Base-by-base conservation (phyloP, 2,888 invertebrate species). In the Eucera pruinosa region DNA sequence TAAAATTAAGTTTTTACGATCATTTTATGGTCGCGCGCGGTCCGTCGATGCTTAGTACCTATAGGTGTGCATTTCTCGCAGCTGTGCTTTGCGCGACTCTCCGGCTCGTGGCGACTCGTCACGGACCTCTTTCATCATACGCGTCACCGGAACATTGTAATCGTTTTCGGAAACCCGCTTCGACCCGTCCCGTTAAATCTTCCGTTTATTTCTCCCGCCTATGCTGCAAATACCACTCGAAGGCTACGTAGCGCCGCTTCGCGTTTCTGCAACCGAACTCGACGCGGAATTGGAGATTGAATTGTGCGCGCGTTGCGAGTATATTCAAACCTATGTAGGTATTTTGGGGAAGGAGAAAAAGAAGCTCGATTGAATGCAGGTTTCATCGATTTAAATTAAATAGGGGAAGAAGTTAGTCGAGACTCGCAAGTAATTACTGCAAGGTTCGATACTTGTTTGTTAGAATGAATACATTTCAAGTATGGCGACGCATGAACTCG, bases 1-100 rank as follows among this genome's bases (percentile, higher is more conserved):
- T 92, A 92, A 92, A 92, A 92, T 92, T 92, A 92, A 92, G 89
- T 92, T 92, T 92, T 92, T 92, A 92, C 91, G 92, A 91, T 90
- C 90, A 88, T 91, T 92, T 92, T 92, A 92, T 92, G 92, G 91
- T 90, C 89, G 90, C 89, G 88, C 88, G 87, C 90, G 89, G 89
- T 87, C 86, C 89, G 88, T 87, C 88, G 88, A 90, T 91, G 89
- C 87, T 87, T 80, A 80, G 84, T 86, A 83, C 88, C 86, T 88
- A 88, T 88, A 84, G 87, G 84, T 78, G 83, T 78, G 80, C 80
- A 84, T 81, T 85, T 84, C 87, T 87, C 83, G 73, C 84, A 84
- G 82, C 84, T 86, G 84, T 72, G 80, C 80, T 77, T 79, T 71
- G 77, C 78, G 79, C 72, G 69, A 61, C 47, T 23, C n/a, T n/a